Conservation (phyloP, 37 sponge, comb jelly and placozoan species). For the Mnemiopsis leidyi region DNA sequence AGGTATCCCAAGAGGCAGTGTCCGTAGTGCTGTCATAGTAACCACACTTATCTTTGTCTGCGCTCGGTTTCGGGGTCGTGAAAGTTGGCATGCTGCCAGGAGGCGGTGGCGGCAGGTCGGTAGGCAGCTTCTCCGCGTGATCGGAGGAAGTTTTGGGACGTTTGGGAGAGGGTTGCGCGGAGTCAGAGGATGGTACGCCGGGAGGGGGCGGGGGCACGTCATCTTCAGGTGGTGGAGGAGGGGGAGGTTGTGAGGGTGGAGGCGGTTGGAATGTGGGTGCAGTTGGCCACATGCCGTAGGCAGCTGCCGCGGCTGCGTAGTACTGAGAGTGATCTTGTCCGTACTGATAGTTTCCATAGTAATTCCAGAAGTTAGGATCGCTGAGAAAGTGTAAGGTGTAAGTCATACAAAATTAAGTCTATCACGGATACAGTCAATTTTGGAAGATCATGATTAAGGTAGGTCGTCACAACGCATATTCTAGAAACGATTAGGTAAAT, state of each 20-base stretch:
- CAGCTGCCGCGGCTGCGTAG: not conserved
- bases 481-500: no score
- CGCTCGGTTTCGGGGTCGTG: not conserved
- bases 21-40: constrained; percentile 33
- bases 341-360: not conserved
- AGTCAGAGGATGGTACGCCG: not conserved
- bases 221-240: constrained; percentile 39
- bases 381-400: no score
- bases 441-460: no score
- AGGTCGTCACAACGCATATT: no score
- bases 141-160: constrained; percentile 43
- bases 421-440: no score
- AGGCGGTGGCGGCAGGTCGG: constrained; percentile 42
- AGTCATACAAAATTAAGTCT: not conserved
- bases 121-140: not conserved
- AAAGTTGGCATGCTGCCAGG: constrained; percentile 26
- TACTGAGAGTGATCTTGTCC: not conserved
- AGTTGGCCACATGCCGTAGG: not conserved
- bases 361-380: not conserved
- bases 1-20: not conserved
- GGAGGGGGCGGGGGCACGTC: constrained; percentile 43
- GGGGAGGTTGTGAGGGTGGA: constrained; percentile 50
- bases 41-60: constrained; percentile 32
- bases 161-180: not conserved
- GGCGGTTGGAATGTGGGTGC: constrained; percentile 7